Conservation (phyloP, 2,888 invertebrate species). For the Trichogramma evanescens region DNA sequence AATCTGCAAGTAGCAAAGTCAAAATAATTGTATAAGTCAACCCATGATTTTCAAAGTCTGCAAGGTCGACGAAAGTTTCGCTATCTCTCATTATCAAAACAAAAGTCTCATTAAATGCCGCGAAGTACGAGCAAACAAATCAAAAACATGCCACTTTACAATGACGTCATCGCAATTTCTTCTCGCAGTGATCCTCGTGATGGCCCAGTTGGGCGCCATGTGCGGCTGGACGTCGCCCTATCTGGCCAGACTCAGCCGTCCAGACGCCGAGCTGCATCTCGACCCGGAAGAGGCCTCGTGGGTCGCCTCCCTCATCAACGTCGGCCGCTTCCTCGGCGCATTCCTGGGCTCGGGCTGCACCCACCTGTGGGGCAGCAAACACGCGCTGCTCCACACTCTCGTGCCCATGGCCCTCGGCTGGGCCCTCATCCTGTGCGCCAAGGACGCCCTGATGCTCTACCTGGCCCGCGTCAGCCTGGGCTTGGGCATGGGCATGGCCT, state of each 20-base stretch:
- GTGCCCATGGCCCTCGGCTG: constrained; percentile 29
- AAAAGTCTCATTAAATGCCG: too few species aligned
- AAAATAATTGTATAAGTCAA: too few species aligned
- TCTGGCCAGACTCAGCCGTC: constrained; percentile 24
- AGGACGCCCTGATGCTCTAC: constrained; percentile 27
- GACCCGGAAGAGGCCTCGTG: constrained; percentile 32
- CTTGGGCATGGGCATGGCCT: constrained; percentile 33
- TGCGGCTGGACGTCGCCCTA: constrained; percentile 37
- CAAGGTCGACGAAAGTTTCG: too few species aligned
- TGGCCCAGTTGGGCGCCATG: constrained; percentile 11
- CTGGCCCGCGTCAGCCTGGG: constrained; percentile 26
- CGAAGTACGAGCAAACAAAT: too few species aligned
- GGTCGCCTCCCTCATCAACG: constrained; percentile 34
- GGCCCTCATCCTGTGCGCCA: constrained; percentile 27
- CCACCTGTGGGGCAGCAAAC: constrained; percentile 32
- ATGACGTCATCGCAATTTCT: not conserved
- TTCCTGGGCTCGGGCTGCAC: constrained; percentile 26
- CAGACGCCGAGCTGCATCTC: constrained; percentile 26
- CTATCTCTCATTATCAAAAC: too few species aligned
- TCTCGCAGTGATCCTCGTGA: constrained; percentile 29
- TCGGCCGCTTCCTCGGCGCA: constrained; percentile 33
- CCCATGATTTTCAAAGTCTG: too few species aligned
- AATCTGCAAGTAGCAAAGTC: too few species aligned
- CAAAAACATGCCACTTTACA: not conserved
- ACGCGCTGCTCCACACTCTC: constrained; percentile 25